Evolutionary conservation across 2,888 invertebrate genomes (phyloP).

Genomic region (Melinaea marsaeus): DNA sequence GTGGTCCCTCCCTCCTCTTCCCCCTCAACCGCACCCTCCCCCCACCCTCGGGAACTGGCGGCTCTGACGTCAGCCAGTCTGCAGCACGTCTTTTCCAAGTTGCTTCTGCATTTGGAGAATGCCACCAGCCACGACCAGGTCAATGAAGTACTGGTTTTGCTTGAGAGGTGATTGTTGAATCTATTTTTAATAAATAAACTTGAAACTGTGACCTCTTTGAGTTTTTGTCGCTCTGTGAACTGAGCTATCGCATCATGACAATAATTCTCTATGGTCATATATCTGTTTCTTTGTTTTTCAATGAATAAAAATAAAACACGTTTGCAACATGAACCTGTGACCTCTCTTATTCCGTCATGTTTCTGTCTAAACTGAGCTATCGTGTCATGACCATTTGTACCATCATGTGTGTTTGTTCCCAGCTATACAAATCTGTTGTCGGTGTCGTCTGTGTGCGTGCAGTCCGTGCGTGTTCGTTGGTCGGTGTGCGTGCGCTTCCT

Average conservation of each 20-base stretch:
- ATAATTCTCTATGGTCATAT: too few relatives aligned
- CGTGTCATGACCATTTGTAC: too few relatives aligned
- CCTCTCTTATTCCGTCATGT: neutral
- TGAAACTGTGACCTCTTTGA: neutral
- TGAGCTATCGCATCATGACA: too few relatives aligned
- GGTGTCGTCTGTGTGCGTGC: conserved; percentile 43
- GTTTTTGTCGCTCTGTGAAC: neutral
- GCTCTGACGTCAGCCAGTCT: conserved; percentile 74
- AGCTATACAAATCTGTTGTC: conserved; percentile 68
- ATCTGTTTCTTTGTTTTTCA: too few relatives aligned
- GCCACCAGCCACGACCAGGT: conserved; percentile 80
- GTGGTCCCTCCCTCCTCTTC: neutral
- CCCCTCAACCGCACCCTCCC: conserved; percentile 46
- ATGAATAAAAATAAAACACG: too few relatives aligned
- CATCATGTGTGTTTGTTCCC: conserved; percentile 27
- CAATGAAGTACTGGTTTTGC: conserved; percentile 70
- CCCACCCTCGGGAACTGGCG: conserved; percentile 60
- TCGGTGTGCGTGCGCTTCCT: too few relatives aligned
- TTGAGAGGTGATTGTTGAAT: conserved; percentile 68
- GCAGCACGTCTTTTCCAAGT: conserved; percentile 69
- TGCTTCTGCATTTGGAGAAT: conserved; percentile 79
- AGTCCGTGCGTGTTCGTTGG: conserved; percentile 16
- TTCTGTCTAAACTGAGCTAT: too few relatives aligned
- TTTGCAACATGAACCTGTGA: neutral
- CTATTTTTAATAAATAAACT: neutral